These are phyloP conservation scores for Anthophora plumipes DNA, from an alignment of 2,888 invertebrate genomes.

Conservation along the genomic window DNA sequence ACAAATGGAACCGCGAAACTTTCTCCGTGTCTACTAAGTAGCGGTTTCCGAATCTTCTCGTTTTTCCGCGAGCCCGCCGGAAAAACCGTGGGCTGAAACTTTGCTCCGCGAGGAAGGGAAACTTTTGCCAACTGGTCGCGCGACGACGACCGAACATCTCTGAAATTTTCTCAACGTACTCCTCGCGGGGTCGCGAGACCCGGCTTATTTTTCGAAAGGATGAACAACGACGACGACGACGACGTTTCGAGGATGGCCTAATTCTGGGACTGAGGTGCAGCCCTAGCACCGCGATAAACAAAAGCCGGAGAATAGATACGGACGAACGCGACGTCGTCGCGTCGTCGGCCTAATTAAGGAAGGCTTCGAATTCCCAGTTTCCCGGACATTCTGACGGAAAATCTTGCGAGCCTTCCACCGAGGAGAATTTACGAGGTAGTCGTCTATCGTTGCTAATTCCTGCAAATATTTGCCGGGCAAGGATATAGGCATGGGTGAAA, in stretches of 20 bases:
- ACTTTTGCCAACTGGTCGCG: conserved; percentile 3
- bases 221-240: neutral
- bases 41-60: conserved; percentile 38
- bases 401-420: conserved; percentile 64
- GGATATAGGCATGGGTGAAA: conserved; percentile 74
- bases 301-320: conserved; percentile 44
- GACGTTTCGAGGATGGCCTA: neutral
- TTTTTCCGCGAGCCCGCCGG: neutral
- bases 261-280: too few species aligned
- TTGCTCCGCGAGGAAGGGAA: neutral
- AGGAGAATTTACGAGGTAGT: conserved; percentile 64
- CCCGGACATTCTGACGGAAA: conserved; percentile 60
- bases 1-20: conserved; percentile 36
- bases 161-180: conserved; percentile 8
- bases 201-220: conserved; percentile 7
- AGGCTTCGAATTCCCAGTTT: conserved; percentile 35
- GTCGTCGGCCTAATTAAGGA: conserved; percentile 53
- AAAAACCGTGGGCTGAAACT: neutral
- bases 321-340: conserved; percentile 33
- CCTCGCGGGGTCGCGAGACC: conserved; percentile 11
- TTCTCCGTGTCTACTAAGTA: conserved; percentile 26
- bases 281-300: conserved; percentile 45
- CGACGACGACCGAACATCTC: neutral
- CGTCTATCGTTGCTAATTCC: conserved; percentile 73
- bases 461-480: conserved; percentile 83